phyloP scores from a whole-genome alignment of 2,113 vertebrate species.

The Galemys pyrenaicus region DNA sequence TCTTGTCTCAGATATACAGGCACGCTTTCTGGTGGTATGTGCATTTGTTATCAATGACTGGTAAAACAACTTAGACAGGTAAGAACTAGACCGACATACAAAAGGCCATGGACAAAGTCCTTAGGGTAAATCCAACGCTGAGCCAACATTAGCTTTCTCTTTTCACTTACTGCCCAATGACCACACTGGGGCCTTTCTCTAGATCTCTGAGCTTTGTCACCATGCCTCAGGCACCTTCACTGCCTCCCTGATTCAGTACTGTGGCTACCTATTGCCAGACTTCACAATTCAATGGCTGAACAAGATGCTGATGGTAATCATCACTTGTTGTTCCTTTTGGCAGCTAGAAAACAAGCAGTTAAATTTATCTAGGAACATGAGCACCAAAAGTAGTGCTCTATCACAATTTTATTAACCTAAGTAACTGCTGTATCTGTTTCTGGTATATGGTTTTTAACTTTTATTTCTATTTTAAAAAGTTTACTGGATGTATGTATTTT shows the following conservation, averaged over 20 bases:
- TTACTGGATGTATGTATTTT: background rate
- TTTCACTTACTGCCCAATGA: background rate
- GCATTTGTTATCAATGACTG: background rate
- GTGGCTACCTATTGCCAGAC: background rate
- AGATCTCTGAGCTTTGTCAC: background rate
- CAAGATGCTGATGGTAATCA: background rate
- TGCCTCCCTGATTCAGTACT: background rate
- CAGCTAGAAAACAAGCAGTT: background rate
- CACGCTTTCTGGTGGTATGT: background rate
- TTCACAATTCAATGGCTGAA: background rate
- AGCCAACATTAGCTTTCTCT: background rate
- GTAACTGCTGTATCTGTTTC: background rate
- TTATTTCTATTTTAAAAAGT: constrained; percentile 37
- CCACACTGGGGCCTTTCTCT: background rate
- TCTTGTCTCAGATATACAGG: background rate
- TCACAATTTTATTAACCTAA: constrained; percentile 26
- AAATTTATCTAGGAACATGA: background rate
- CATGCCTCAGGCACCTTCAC: too few species aligned
- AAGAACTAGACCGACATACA: background rate
- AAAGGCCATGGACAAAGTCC: background rate
- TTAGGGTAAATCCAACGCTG: background rate
- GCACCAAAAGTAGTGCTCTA: constrained; percentile 1
- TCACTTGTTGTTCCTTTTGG: background rate
- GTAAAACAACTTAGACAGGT: background rate
- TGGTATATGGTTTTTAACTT: constrained; percentile 27